phyloP scores from a whole-genome alignment of 2,888 invertebrate species.

The Cerastis leucographa region DNA sequence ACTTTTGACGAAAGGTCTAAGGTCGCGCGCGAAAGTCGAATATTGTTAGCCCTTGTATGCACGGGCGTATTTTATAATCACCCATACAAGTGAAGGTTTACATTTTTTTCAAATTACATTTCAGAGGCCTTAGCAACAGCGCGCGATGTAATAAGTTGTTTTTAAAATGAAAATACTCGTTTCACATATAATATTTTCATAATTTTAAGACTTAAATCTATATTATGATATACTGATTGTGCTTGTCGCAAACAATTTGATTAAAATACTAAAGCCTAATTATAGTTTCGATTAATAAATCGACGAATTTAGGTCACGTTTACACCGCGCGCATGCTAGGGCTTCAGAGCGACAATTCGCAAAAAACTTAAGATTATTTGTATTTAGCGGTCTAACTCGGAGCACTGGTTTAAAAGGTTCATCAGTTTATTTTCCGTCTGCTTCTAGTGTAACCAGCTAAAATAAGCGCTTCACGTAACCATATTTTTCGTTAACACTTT shows the following conservation, averaged over 20 bases:
- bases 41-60: not conserved
- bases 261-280: no score
- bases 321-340: no score
- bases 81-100: not conserved
- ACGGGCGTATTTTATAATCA: not conserved
- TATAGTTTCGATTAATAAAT: no score
- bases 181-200: no score
- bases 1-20: slow-evolving; percentile 17
- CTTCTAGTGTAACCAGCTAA: slow-evolving; percentile 17
- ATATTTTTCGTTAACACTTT: not conserved
- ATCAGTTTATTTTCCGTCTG: not conserved
- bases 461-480: slow-evolving; percentile 30
- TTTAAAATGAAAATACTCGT: no score
- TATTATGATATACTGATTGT: no score
- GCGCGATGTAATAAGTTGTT: no score
- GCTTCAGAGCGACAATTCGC: not conserved
- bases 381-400: not conserved
- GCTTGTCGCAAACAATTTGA: no score
- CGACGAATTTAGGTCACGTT: no score
- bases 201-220: no score
- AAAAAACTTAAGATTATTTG: not conserved
- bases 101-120: not conserved
- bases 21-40: not conserved
- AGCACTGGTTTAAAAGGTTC: slow-evolving; percentile 27
- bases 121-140: not conserved